Base-by-base conservation (phyloP, 2,888 invertebrate genomes). In the Drosophila koepferae region DNA sequence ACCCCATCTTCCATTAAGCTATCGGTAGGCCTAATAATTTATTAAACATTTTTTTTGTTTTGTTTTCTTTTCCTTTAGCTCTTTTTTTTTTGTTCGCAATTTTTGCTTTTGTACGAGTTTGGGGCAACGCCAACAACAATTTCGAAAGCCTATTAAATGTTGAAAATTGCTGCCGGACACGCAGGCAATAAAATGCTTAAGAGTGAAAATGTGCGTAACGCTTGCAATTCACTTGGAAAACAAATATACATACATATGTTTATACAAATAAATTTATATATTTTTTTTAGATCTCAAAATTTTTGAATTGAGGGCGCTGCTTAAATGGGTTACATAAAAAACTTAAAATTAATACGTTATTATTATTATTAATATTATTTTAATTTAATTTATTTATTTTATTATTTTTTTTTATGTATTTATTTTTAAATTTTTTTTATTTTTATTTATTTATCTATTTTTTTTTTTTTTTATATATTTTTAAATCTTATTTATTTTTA, bases 141-240 rank as follows among this genome's bases (percentile, higher is more conserved):
- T 88, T 82, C 74, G 67, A 82, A 88, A 84, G 51, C 48, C 72
- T 69, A 77, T 70, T 67, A 81, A 81, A 73, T 77, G 60, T 66
- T 58, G 77, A 75, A 80, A 88, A 88, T 71, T 82, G 80, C 48
- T 59, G 82, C 76, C 72, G 70, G 74, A 80, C 82, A 84, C 88
- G 89, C 88, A 82, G 71, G 51, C 67, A 43, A 85, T 70, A 74
- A 79, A 76, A 87, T 72, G 77, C 48, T 44, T 62, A 51, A 63
- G 65, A 63, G 65, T 53, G 77, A 74, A 81, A 77, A 73, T 68
- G 73, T 86, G 82, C 84, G 82, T 86, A 82, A 68, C 78, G 46
- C 59, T 69, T 73, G 63, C 60, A 49, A 58, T 68, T 8, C 51
- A 54, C 9, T 16, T 49, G 48, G 36, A 51, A 44, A 49, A 46